These are phyloP conservation scores for Proisotoma minuta DNA, from an alignment of 2,888 invertebrate genomes.

Conservation along the genomic window DNA sequence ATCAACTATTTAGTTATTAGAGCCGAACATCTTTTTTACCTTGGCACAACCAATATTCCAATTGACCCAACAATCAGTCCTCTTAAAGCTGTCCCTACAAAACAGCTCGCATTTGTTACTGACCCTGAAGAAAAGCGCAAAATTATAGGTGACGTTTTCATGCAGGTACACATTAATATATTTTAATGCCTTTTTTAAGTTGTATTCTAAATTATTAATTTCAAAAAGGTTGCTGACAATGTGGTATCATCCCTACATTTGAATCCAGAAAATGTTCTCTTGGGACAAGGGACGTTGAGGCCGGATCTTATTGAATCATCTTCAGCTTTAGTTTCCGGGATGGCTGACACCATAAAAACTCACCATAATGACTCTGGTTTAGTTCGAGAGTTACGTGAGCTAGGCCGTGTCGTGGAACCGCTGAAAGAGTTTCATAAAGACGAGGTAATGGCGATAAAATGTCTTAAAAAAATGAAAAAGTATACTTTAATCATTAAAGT, in stretches of 20 bases:
- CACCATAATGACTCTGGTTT: conserved; percentile 99
- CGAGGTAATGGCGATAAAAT: conserved; percentile 62
- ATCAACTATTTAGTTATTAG: conserved; percentile 52
- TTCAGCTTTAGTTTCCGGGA: conserved; percentile 67
- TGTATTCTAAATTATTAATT: too few relatives aligned
- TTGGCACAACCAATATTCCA: conserved; percentile 74
- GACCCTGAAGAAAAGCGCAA: conserved; percentile 96
- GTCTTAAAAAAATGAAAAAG: not conserved
- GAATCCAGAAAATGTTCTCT: conserved; percentile 83
- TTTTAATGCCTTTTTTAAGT: not conserved
- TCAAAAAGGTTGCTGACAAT: conserved; percentile 70
- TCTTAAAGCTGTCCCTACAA: conserved; percentile 63
- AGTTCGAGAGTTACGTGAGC: conserved; percentile 67
- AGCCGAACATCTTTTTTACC: conserved; percentile 57
- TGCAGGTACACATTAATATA: too few relatives aligned
- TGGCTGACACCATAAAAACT: conserved; percentile 96
- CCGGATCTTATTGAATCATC: conserved; percentile 99
- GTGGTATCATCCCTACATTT: conserved; percentile 80
- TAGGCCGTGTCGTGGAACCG: conserved; percentile 93
- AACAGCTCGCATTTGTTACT: conserved; percentile 76
- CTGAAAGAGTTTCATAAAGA: conserved; percentile 98
- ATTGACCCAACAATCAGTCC: conserved; percentile 55
- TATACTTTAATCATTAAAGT: not conserved
- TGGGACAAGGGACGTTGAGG: conserved; percentile 91
- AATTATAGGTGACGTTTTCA: conserved; percentile 98